Conservation (phyloP, 1,140 invertebrate genomes). For the Panagrolaimus sp. region DNA sequence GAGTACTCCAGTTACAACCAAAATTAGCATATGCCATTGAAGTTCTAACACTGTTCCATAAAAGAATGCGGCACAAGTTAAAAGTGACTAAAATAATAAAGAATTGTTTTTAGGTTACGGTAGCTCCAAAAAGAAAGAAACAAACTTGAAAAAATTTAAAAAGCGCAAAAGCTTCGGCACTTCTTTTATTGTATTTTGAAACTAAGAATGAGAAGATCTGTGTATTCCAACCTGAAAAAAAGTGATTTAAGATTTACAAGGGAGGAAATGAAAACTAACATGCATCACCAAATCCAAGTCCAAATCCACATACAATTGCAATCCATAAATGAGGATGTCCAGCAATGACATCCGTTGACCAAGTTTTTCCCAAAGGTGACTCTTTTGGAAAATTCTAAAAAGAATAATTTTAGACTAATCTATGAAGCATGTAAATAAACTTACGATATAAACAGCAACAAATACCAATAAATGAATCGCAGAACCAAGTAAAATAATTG, state of each 20-base stretch:
- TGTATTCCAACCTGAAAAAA: not conserved
- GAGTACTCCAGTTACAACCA: conserved; percentile 1
- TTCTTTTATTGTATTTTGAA: conserved; percentile 75
- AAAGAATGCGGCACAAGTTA: conserved; percentile 79
- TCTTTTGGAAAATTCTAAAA: conserved; percentile 78
- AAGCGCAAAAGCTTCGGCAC: conserved; percentile 83
- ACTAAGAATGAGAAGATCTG: conserved; percentile 81
- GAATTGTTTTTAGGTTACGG: not conserved
- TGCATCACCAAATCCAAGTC: conserved; percentile 74
- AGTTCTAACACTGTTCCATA: conserved; percentile 75
- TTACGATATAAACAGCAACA: conserved; percentile 75
- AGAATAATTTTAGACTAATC: too few relatives aligned
- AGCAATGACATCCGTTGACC: conserved; percentile 55
- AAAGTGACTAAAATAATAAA: conserved; percentile 66
- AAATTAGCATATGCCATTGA: conserved; percentile 73
- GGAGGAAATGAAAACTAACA: too few relatives aligned
- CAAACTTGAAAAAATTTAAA: conserved; percentile 84
- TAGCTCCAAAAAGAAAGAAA: not conserved
- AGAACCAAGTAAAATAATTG: conserved; percentile 78
- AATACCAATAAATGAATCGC: conserved; percentile 74
- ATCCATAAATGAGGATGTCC: conserved; percentile 64
- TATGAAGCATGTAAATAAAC: too few relatives aligned
- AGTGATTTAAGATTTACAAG: too few relatives aligned
- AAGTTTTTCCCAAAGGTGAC: conserved; percentile 70
- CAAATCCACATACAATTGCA: conserved; percentile 80